Evolutionary conservation across 2,113 vertebrate genomes (phyloP).

Genomic region (Brachyhypopomus gauderio): DNA sequence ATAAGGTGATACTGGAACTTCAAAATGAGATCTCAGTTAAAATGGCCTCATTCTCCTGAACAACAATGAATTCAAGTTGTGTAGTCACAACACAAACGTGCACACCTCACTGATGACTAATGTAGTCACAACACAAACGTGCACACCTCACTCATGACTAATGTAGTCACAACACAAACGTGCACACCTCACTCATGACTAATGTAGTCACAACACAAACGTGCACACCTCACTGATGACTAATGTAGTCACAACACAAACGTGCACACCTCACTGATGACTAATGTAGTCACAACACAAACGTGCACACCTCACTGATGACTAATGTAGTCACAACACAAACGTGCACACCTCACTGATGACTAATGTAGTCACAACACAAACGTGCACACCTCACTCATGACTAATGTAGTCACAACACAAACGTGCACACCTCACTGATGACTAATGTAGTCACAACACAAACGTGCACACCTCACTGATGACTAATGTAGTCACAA

Average conservation of each 20-base stretch:
- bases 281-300: background rate
- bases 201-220: background rate
- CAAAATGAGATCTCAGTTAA: background rate
- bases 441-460: conserved; percentile 74
- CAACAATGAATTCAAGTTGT: no score
- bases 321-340: conserved; percentile 60
- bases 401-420: conserved; percentile 67
- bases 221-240: conserved; percentile 82
- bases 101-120: conserved; percentile 85
- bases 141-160: conserved; percentile 84
- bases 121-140: background rate
- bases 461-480: conserved; percentile 71
- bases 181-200: conserved; percentile 83
- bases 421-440: conserved; percentile 73
- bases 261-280: conserved; percentile 81
- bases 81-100: background rate
- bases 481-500: conserved; percentile 76
- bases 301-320: conserved; percentile 78
- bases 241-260: background rate
- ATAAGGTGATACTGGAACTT: background rate
- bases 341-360: conserved; percentile 78
- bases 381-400: conserved; percentile 76
- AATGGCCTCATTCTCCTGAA: background rate
- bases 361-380: conserved; percentile 61
- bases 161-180: background rate